Evolutionary conservation across 2,888 invertebrate genomes (phyloP), one percentile per base, ranked within the genome.

Genomic region (Creontiades dilutus): DNA sequence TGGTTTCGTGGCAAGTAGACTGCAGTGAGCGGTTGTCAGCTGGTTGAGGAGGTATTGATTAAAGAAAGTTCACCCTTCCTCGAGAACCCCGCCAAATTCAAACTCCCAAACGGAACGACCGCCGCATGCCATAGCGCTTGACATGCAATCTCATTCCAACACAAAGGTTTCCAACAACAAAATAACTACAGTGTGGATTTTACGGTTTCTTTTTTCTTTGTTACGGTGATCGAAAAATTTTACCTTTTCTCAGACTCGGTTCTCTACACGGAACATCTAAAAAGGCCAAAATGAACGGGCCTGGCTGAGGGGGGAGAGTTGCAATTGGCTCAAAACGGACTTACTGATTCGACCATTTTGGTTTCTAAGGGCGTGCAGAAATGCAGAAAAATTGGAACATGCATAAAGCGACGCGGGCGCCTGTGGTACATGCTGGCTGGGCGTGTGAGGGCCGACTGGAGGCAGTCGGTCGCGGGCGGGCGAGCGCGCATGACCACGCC

Each of bases 391-490:
- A 55, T 76, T 78, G 48, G 57, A 23, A 78, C 88, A 88, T 88
- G 88, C 88, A 88, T 78, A 19, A 88, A 78, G 88, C 88, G 78
- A 78, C 88, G 76, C 78, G 88, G 88, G 88, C 88, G 88, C 88
- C 88, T 88, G 88, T 78, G 57, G 52, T 16, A 78, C 88, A 88
- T 88, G 88, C 88, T 86, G 23, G 86, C 86, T 88, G 76, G 76
- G 76, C 52, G 78, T 68, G 46, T 47, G 86, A 12, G 61, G 86
- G 88, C 23, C 76, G 88, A 88, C 88, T 76, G 76, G 37, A 16
- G 78, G 88, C 37, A n/a, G 23, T 27, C 27, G 55, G 55, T 5
- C 61, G 14, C 61, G 47, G 13, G 37, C 4, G 14, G 28, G n/a
- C 27, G 55, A 47, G 47, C 7, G 88, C 88, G 88, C 88, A 88